Evolutionary conservation across 2,113 vertebrate species (phyloP), one percentile per base, ranked within the genome.

Genomic region (Charadrius vociferus): DNA sequence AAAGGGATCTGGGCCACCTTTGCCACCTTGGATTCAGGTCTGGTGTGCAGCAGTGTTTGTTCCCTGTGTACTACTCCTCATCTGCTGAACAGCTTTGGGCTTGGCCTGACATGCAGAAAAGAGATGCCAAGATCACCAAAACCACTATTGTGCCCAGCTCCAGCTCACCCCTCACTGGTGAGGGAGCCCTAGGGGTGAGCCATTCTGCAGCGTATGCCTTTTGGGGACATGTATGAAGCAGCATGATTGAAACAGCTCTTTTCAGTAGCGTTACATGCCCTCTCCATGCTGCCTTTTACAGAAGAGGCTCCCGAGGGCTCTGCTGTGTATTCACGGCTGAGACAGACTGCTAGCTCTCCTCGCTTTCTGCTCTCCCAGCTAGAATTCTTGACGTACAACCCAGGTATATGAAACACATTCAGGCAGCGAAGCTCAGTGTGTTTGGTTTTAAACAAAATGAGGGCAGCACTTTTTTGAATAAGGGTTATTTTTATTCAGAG

Each of bases 121-220:
- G 52, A 75, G 36, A 30, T 23, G 62, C 18, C 37, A 65, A 7
- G 3, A 1, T 59, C 77, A 34, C 22, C 12, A 7, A 55, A 68
- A 66, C 12, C 2, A 1, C 15, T 0, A 1, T 22, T 10, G 32
- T 30, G 24, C n/a, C 18, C 0, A 2, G 50, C 36, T 41, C 32
- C 1, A 1, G 1, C 30, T 78, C 10, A 3, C 2, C 14, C 12
- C 6, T 12, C 0, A 1, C 67, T 45, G 78, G 10, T 8, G 7
- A 21, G 59, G 34, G 49, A 55, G 21, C 56, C 75, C n/a, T 18
- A 4, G 59, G 47, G 22, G 7, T 27, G 26, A 49, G 50, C 65
- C 0, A 1, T 17, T 59, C 39, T 45, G 49, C 0, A 2, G 21
- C 4, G 0, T 6, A 3, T 24, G 20, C 14, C 23, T 73, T 79